Percentiles rank a stretch among this genome's conserved stretches.
These are phyloP conservation scores for Amphimedon queenslandica DNA, from an alignment of 37 sponge, comb jelly and placozoan species.

Conservation along the genomic window DNA sequence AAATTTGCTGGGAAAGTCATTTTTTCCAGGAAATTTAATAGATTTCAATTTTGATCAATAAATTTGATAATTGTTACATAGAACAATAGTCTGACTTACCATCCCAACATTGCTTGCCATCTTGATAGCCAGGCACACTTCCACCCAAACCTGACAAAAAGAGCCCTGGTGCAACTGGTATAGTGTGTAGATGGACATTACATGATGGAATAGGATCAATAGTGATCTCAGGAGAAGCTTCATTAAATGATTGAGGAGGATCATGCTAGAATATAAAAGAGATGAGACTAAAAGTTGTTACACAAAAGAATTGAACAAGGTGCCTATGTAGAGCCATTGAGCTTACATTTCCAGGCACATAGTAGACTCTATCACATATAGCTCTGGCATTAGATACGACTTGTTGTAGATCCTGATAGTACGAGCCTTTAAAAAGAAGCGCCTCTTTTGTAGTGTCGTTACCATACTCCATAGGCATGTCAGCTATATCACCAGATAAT, in stretches of 20 bases:
- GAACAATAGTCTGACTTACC: too few relatives aligned
- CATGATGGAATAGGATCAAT: conserved; percentile 13
- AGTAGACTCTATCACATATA: conserved; percentile 51
- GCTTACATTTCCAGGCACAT: conserved; percentile 88
- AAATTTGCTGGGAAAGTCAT: too few relatives aligned
- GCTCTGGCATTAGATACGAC: conserved; percentile 25
- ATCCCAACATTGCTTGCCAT: conserved; percentile 63
- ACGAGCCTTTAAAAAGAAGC: neutral
- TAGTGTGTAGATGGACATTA: conserved; percentile 66
- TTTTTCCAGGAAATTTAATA: too few relatives aligned
- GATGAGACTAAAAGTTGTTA: neutral
- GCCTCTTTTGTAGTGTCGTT: conserved; percentile 21
- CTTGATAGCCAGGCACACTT: conserved; percentile 62
- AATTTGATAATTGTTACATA: too few relatives aligned
- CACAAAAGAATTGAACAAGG: neutral
- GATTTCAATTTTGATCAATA: too few relatives aligned
- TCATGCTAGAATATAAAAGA: conserved; percentile 14
- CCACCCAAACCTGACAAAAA: conserved; percentile 78
- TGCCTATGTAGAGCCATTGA: neutral
- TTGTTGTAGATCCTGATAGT: conserved; percentile 30
- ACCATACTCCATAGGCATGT: conserved; percentile 57
- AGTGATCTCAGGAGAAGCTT: neutral
- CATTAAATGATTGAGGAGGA: conserved; percentile 7
- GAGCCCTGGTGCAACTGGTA: conserved; percentile 51
- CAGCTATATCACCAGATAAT: conserved; percentile 79